Base-by-base conservation (phyloP, 2,113 vertebrate species). In the Datnioides undecimradiatus region DNA sequence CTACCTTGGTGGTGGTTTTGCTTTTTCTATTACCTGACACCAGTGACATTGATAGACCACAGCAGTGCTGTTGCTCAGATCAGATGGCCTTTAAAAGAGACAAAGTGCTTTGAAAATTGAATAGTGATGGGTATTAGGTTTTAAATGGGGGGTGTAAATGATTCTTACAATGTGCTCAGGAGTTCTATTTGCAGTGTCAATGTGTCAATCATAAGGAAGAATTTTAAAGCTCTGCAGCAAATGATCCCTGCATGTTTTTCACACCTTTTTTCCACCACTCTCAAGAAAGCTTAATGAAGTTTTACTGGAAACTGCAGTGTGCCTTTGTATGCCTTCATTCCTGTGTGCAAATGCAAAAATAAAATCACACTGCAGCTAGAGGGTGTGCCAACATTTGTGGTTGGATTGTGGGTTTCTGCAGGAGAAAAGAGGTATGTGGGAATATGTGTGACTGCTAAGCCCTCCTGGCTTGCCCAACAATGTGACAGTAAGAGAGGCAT, bases 401-500 rank as follows among this genome's bases (percentile, higher is more conserved):
- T 70, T 67, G 48, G 60, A 66, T 67, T 74, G 34, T 79, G 64
- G 84, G 51, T 88, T 87, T 79, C 74, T 79, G 46, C 34, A 57
- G 49, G 52, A 45, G 57, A 57, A 82, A 67, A 58, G 82, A 84
- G 57, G 71, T 72, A 86, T 80, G 71, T 79, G 68, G 58, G 36
- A 70, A 76, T 86, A 59, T 60, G 29, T 77, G 76, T 41, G 86
- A 85, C 27, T 19, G 84, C 80, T 59, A 70, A 75, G 25, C 59
- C 43, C 70, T 67, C 34, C 86, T 95, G 94, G 95, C 91, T 27
- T 94, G 91, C 1, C 95, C 95, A 68, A 75, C 84, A 80, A 71
- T 86, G 86, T 83, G 83, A 86, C 75, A 86, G 58, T 49, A 36
- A 80, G 69, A 65, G 52, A 83, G 80, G 67, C 25, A 64, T 33